Percentiles rank a stretch among this genome's conserved stretches.
Evolutionary conservation across 92 coral and sea anemone genomes (phyloP).

Genomic region (Diadumene lineata): DNA sequence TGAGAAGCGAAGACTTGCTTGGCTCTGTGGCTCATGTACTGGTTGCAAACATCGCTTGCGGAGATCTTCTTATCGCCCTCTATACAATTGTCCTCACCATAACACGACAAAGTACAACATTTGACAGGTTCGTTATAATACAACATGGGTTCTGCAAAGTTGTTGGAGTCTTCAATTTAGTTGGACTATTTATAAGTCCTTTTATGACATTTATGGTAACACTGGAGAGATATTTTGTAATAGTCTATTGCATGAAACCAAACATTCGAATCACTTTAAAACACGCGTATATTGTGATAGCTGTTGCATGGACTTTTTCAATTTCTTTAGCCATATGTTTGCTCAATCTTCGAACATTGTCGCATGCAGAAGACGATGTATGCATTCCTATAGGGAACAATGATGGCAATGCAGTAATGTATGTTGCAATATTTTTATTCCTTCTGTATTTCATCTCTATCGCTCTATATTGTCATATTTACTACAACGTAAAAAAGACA

Average conservation of each 20-base stretch:
- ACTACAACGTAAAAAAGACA: constrained; percentile 9
- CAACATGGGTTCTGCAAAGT: background rate
- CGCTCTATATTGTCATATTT: constrained; percentile 13
- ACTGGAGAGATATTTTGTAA: constrained; percentile 14
- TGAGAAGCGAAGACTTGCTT: constrained; percentile 12
- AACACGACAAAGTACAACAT: constrained; percentile 5
- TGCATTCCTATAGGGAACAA: constrained; percentile 1
- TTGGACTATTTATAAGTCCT: background rate
- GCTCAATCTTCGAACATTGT: background rate
- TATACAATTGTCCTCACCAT: constrained; percentile 19
- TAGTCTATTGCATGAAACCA: constrained; percentile 15
- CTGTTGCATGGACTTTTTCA: background rate
- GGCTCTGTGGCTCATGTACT: constrained; percentile 34
- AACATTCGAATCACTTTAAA: constrained; percentile 5
- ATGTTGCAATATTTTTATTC: background rate
- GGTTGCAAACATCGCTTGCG: constrained; percentile 37
- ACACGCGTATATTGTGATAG: background rate
- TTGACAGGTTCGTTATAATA: background rate
- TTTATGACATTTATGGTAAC: constrained; percentile 11
- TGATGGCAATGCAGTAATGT: no score
- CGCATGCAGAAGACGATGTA: background rate
- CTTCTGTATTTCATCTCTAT: background rate
- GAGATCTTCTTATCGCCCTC: constrained; percentile 28
- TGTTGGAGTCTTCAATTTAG: background rate
- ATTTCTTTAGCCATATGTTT: background rate